Base-by-base conservation (phyloP, 2,113 vertebrate genomes). In the Paracanthobrama guichenoti region DNA sequence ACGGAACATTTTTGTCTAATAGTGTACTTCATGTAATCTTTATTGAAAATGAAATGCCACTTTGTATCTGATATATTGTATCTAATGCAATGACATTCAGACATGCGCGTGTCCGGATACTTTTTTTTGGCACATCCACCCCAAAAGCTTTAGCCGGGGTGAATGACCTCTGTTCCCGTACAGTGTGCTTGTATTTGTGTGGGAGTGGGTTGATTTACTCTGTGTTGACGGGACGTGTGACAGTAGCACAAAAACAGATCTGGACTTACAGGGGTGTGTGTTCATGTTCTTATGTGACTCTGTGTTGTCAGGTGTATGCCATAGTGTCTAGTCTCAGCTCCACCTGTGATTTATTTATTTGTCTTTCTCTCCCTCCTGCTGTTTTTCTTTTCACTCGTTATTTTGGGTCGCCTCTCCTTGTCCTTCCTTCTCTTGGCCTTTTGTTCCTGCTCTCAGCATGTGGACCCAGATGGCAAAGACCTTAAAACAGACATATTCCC, bases 361-460 rank as follows among this genome's bases (percentile, higher is more conserved):
- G 46, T 71, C 46, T 75, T 86, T 74, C 60, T 60, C 67, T 53
- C 59, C 73, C 79, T 80, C 71, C 79, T 55, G 57, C 57, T 82
- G 85, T 73, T 86, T 57, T 24, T 73, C 74, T 72, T 73, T 60
- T 77, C 74, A 39, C 71, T 78, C 44, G 26, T 82, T 84, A 76
- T 75, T 66, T 66, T 69, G 74, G 73, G 57, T 42, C 22, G 26
- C 42, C 81, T 82, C 62, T 73, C 12, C 28, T 73, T 12, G 46
- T 75, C 48, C 73, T 75, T 79, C 85, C 85, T 75, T 69, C 46
- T 81, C 39, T 83, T 62, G 78, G 64, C 64, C 72, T 79, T 83
- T 84, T 86, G 85, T 86, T 86, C 85, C 57, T 4, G 60, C 44
- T 67, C 42, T 48, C 78, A 66, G 78, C 78, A 80, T 31, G 78